These are phyloP conservation scores for Camelus dromedarius DNA, from an alignment of 2,113 vertebrate genomes.

Conservation along the genomic window DNA sequence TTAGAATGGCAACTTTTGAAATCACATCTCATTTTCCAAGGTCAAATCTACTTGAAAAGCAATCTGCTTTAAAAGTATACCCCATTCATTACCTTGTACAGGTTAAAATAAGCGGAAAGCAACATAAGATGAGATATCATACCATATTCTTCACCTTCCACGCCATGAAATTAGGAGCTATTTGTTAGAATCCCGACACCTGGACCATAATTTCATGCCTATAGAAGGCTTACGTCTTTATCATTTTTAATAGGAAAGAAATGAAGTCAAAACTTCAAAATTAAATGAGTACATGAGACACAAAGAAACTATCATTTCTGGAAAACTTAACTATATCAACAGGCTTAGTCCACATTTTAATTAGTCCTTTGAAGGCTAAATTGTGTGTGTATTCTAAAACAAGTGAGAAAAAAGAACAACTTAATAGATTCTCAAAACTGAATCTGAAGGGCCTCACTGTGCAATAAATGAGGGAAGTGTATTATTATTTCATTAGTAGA, in stretches of 20 bases:
- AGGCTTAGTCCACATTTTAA: background rate
- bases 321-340: background rate
- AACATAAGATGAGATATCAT: background rate
- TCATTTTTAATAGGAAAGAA: background rate
- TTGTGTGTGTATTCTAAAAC: background rate
- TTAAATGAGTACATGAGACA: background rate
- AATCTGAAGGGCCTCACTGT: background rate
- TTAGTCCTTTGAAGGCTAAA: background rate
- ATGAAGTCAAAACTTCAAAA: background rate
- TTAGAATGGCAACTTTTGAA: background rate
- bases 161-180: slow-evolving; percentile 25
- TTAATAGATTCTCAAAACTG: background rate
- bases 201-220: background rate
- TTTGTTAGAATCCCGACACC: background rate
- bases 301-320: slow-evolving; percentile 3
- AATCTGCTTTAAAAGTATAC: background rate
- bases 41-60: background rate
- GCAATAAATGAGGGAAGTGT: background rate
- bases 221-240: background rate
- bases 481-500: slow-evolving; percentile 5
- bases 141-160: background rate
- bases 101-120: background rate
- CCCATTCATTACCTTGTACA: background rate
- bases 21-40: background rate
- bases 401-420: background rate